Evolutionary conservation across 2,797 vertebrate species (phyloP), one percentile per base, ranked within the genome.

Genomic region (Nasua narica): DNA sequence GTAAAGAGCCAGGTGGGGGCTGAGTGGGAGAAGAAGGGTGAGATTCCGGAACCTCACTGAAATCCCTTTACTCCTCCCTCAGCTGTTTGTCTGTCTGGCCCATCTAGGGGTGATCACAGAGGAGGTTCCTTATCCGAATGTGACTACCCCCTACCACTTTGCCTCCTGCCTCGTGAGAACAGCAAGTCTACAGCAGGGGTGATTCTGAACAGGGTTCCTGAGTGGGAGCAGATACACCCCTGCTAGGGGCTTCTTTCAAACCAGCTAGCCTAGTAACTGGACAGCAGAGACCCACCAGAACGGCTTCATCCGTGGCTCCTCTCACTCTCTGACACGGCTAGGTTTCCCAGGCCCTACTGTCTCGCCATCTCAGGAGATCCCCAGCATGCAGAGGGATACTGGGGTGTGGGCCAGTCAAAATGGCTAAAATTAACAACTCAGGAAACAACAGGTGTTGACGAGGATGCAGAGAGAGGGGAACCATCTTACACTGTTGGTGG

Each of bases 121-220:
- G 43, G 37, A 86, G 54, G 43, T 92, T 35, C 11, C 40, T n/a
- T n/a, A 46, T 46, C 7, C 46, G 14, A 81, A 69, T 77, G 14
- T 54, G 18, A 7, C 4, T 15, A 15, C 15, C 1, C 2, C 9
- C 4, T 3, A 25, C 2, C 4, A 13, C 3, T 7, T 58, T 32
- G 72, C 46, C 43, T 25, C 29, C 52, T 50, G 65, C 3, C 19
- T 85, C 13, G 0, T 35, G 52, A 88, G 40, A 67, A 74, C 0
- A 58, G 62, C 21, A 77, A 70, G 16, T n/a, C 52, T 29, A 2
- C 7, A 52, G 35, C 25, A 84, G 27, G 46, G 21, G 1, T 19
- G 11, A 23, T 52, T 65, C 13, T 9, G 9, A 54, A 72, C 40
- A 35, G 37, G 0, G 12, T 89, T 96, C 87, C 86, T 82, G 13